Evolutionary conservation across 2,797 vertebrate species (phyloP).

Genomic region (Lepidocolaptes lacrymiger): DNA sequence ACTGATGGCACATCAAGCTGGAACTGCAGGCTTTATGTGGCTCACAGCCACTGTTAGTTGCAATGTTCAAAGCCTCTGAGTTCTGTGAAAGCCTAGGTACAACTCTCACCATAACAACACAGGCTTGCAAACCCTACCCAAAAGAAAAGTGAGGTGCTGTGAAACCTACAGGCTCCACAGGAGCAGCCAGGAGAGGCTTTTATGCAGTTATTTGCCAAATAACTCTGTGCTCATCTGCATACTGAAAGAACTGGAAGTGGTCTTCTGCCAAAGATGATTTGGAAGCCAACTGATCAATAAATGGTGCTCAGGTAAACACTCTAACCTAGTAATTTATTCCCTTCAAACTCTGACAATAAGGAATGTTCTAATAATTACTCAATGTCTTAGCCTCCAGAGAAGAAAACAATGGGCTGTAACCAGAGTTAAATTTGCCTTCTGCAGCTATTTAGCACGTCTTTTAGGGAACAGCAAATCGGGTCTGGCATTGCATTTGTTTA

Average conservation of each 20-base stretch:
- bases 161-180: background rate
- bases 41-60: background rate
- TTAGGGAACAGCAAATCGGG: background rate
- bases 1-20: background rate
- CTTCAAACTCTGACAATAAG: background rate
- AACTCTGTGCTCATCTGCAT: background rate
- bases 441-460: background rate
- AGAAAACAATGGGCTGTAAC: background rate
- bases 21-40: fast-evolving
- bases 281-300: background rate
- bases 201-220: background rate
- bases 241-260: background rate
- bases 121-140: background rate
- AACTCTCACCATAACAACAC: background rate
- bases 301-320: background rate
- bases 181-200: background rate
- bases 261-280: slow-evolving; percentile 2
- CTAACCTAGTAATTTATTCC: background rate
- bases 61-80: background rate
- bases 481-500: slow-evolving; percentile 5
- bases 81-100: background rate
- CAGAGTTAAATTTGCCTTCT: background rate
- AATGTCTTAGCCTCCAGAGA: background rate
- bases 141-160: background rate
- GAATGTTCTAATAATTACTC: background rate